Conservation (phyloP, 2,888 invertebrate species). For the Thysanoteuthis rhombus region DNA sequence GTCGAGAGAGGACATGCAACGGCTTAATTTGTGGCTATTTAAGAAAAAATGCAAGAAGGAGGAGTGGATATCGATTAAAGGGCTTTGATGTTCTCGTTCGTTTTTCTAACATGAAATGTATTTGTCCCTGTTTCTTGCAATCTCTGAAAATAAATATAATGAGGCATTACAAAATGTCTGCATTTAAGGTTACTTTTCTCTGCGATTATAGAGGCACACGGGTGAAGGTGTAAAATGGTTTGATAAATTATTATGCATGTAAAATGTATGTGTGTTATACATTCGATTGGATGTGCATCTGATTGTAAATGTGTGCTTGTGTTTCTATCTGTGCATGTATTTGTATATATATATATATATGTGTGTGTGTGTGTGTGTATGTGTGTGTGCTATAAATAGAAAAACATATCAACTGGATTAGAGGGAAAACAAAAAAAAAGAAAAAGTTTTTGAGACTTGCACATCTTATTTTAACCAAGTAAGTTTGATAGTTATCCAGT, state of each 20-base stretch:
- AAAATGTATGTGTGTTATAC: too few relatives aligned
- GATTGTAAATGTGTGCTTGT: too few relatives aligned
- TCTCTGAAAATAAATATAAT: not conserved
- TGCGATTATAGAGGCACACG: not conserved
- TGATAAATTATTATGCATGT: not conserved
- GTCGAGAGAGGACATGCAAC: not conserved
- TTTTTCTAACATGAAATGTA: not conserved
- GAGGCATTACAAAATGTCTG: not conserved
- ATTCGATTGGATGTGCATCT: too few relatives aligned
- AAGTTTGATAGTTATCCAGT: too few relatives aligned
- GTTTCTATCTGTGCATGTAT: too few relatives aligned
- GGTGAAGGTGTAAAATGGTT: not conserved
- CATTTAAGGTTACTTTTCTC: not conserved
- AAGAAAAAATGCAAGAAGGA: not conserved
- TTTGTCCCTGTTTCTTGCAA: not conserved
- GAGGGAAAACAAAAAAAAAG: too few relatives aligned
- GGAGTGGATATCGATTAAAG: not conserved
- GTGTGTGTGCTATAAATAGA: too few relatives aligned
- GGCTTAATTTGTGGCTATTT: not conserved
- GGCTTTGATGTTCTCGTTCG: not conserved
- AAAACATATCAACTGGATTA: too few relatives aligned
- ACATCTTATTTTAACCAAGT: too few relatives aligned
- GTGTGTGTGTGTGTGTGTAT: too few relatives aligned
- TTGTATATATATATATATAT: too few relatives aligned
- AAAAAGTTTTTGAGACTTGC: too few relatives aligned